These are phyloP conservation scores for Plecturocebus donacophilus DNA, from an alignment of 2,113 vertebrate genomes.

Conservation along the genomic window DNA sequence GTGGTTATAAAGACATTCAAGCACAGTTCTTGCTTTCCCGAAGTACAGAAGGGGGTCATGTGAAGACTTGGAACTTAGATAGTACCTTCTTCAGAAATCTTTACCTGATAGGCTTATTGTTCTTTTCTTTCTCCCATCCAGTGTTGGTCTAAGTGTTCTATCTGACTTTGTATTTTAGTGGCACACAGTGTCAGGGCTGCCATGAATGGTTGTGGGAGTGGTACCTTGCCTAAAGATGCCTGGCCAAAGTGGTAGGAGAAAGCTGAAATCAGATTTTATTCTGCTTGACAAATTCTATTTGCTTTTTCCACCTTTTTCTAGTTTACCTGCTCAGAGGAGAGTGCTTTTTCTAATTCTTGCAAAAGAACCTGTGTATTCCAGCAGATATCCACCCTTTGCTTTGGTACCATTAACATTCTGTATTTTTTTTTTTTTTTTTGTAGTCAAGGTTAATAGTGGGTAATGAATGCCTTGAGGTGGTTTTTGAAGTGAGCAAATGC, in stretches of 20 bases:
- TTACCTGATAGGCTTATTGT: not conserved
- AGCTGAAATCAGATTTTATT: slow-evolving; percentile 28
- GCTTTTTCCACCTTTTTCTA: not conserved
- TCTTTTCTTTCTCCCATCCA: not conserved
- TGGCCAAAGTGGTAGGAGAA: not conserved
- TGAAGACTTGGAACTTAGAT: not conserved
- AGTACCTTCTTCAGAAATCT: not conserved
- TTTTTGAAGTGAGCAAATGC: slow-evolving; percentile 28
- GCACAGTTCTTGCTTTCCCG: not conserved
- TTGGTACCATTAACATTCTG: not conserved
- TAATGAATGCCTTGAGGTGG: not conserved
- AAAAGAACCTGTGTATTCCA: not conserved
- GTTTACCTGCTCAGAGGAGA: not conserved
- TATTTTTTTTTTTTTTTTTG: slow-evolving; percentile 8
- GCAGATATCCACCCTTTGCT: not conserved
- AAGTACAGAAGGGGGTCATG: not conserved
- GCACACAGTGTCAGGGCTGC: not conserved
- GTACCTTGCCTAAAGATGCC: not conserved
- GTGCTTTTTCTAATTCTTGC: not conserved
- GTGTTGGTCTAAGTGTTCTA: not conserved
- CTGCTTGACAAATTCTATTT: not conserved
- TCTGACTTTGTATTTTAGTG: slow-evolving; percentile 18
- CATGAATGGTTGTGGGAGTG: not conserved
- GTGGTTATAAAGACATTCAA: slow-evolving; percentile 27
- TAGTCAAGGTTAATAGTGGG: not conserved